These are phyloP conservation scores for Misgurnus anguillicaudatus DNA, from an alignment of 2,113 vertebrate species.

Conservation along the genomic window DNA sequence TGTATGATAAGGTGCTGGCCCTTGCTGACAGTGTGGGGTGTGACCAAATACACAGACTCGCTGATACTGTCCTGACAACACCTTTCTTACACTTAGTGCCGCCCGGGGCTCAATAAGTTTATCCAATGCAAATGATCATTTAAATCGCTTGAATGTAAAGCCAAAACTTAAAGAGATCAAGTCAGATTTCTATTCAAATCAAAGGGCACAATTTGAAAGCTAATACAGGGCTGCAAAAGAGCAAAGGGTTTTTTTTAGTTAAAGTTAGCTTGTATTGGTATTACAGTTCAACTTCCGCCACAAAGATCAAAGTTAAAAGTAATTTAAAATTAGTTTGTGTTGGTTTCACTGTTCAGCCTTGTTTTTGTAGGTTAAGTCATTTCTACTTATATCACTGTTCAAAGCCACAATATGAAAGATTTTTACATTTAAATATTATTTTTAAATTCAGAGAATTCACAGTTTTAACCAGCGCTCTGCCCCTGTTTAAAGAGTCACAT, in stretches of 20 bases:
- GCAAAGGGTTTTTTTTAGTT: background rate
- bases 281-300: too few species aligned
- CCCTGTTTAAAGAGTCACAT: too few species aligned
- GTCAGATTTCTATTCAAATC: background rate
- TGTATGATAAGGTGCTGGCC: constrained; percentile 51
- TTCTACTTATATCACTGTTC: too few species aligned
- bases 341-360: too few species aligned
- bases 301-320: too few species aligned
- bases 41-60: constrained; percentile 38
- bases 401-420: too few species aligned
- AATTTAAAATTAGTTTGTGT: too few species aligned
- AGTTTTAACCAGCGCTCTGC: too few species aligned
- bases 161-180: background rate
- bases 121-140: constrained; percentile 8
- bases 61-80: constrained; percentile 40
- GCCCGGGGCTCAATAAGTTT: constrained; percentile 28
- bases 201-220: background rate
- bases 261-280: too few species aligned
- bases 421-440: too few species aligned
- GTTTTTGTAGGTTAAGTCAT: too few species aligned
- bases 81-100: background rate
- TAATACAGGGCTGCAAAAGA: background rate
- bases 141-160: background rate
- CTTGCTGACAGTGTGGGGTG: constrained; percentile 48
- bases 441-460: too few species aligned